phyloP scores from a whole-genome alignment of 2,797 vertebrate genomes.

The Molossus alvarezi region DNA sequence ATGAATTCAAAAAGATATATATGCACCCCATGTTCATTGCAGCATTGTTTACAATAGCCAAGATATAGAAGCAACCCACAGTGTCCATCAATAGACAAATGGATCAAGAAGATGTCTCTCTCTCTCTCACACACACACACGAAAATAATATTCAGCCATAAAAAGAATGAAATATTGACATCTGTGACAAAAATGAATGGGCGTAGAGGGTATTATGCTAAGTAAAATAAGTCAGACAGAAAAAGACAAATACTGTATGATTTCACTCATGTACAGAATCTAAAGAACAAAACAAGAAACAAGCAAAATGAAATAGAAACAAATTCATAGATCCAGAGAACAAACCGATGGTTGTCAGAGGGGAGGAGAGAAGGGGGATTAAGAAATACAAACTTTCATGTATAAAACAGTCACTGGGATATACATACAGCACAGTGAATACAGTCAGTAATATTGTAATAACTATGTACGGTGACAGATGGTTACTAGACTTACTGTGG shows the following conservation, averaged over 20 bases:
- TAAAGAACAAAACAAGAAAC: background rate
- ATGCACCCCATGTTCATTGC: no score
- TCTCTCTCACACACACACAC: background rate
- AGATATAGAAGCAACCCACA: background rate
- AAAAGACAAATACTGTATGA: background rate
- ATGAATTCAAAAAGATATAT: background rate
- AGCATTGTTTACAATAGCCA: background rate
- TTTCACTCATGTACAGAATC: background rate
- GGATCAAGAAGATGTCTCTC: background rate
- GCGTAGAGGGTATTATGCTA: background rate
- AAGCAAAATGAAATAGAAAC: background rate
- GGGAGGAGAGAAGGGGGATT: background rate
- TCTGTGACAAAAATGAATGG: background rate
- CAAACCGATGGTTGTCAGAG: background rate
- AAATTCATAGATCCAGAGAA: background rate
- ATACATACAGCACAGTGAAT: background rate
- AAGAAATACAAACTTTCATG: background rate
- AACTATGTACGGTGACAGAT: background rate
- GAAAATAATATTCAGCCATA: no score
- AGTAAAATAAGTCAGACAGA: background rate
- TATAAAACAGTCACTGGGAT: background rate
- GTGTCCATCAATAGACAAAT: accelerated
- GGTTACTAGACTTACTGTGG: background rate
- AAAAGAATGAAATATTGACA: background rate
- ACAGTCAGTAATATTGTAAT: no score